These are phyloP conservation scores for Agonopterix arenella DNA, from an alignment of 2,888 invertebrate genomes.

Conservation along the genomic window DNA sequence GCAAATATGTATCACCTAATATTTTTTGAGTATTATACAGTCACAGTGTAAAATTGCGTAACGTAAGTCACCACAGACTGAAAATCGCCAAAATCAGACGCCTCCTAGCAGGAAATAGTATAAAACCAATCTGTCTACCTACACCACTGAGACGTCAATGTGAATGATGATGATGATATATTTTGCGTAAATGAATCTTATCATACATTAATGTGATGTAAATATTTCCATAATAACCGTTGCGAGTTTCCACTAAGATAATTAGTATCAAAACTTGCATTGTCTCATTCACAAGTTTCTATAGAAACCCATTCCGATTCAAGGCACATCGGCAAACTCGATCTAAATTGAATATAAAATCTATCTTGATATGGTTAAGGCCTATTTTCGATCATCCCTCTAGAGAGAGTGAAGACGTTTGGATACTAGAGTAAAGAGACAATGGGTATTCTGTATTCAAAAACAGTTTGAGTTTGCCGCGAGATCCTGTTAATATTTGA, in stretches of 20 bases:
- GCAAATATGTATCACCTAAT: too few relatives aligned
- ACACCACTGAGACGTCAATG: too few relatives aligned
- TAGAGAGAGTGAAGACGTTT: neutral
- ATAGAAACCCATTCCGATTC: constrained; percentile 22
- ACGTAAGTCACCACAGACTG: too few relatives aligned
- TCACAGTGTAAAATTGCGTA: too few relatives aligned
- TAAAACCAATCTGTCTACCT: too few relatives aligned
- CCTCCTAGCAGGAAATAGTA: too few relatives aligned
- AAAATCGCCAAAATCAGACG: too few relatives aligned
- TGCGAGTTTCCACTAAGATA: constrained; percentile 38
- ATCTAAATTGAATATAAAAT: neutral
- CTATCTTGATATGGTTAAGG: neutral
- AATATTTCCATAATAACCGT: too few relatives aligned
- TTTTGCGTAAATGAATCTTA: too few relatives aligned
- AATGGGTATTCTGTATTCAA: constrained; percentile 53
- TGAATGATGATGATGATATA: too few relatives aligned
- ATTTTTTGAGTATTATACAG: too few relatives aligned
- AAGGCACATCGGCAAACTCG: neutral
- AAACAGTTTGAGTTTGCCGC: constrained; percentile 45
- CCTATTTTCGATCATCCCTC: neutral
- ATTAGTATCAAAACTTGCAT: constrained; percentile 56
- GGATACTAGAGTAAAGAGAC: constrained; percentile 20
- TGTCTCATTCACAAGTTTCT: constrained; percentile 29
- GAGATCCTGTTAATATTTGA: neutral
- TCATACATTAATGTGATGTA: too few relatives aligned